Evolutionary conservation across 2,113 vertebrate species (phyloP).

Genomic region (Phycodurus eques): DNA sequence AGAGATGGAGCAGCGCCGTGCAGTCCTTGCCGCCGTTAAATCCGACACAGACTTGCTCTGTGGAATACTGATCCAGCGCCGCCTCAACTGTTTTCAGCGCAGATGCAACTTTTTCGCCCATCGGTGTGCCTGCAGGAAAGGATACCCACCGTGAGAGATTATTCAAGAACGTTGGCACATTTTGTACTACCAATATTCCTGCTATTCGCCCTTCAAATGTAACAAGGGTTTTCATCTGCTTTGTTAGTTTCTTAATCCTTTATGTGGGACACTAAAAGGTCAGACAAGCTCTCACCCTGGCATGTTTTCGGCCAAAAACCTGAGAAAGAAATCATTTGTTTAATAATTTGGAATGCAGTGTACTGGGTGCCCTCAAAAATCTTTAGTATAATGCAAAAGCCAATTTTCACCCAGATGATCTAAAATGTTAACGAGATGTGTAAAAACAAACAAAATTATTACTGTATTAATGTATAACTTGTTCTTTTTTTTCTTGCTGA

Average conservation of each 20-base stretch:
- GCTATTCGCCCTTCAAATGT: not conserved
- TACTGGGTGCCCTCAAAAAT: too few species aligned
- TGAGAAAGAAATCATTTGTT: too few species aligned
- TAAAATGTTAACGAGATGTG: too few species aligned
- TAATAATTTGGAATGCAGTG: too few species aligned
- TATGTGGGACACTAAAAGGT: too few species aligned
- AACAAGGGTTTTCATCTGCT: not conserved
- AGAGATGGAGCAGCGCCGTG: constrained; percentile 90
- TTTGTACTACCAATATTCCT: constrained; percentile 8
- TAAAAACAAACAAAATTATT: too few species aligned
- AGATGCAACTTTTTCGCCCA: constrained; percentile 83
- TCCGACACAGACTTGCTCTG: constrained; percentile 83
- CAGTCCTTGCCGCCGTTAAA: constrained; percentile 99
- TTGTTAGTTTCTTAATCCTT: not conserved
- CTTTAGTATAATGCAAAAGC: too few species aligned
- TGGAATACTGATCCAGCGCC: constrained; percentile 79
- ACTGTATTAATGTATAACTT: too few species aligned
- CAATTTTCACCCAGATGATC: too few species aligned
- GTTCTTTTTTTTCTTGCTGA: too few species aligned
- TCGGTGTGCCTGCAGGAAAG: constrained; percentile 71
- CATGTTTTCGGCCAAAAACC: too few species aligned
- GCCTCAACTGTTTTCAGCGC: constrained; percentile 82
- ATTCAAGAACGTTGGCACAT: constrained; percentile 17
- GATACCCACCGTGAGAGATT: constrained; percentile 2
- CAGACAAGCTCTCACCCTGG: too few species aligned